These are phyloP conservation scores for Temnothorax unifasciatus DNA, from an alignment of 2,888 invertebrate genomes.

Conservation along the genomic window DNA sequence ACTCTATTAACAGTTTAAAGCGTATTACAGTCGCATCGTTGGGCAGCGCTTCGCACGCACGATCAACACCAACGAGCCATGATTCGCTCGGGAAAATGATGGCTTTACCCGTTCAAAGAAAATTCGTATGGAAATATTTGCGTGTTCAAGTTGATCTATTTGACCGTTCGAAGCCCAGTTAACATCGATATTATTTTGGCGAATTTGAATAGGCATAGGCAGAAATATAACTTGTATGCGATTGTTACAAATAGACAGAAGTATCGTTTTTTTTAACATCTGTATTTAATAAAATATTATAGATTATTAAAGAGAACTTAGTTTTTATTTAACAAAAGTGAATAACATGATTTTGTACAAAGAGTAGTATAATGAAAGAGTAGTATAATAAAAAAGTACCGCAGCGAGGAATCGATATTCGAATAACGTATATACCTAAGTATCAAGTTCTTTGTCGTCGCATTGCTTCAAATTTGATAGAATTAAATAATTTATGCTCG, in stretches of 20 bases:
- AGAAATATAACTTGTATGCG: neutral
- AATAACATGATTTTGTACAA: neutral
- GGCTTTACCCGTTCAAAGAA: slow-evolving; percentile 40
- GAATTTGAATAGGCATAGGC: neutral
- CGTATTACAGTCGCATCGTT: slow-evolving; percentile 76
- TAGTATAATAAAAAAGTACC: neutral
- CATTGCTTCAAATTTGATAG: neutral
- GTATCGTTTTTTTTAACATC: neutral
- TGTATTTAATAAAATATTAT: neutral
- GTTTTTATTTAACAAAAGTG: neutral
- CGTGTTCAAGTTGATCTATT: slow-evolving; percentile 29
- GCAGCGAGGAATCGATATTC: neutral
- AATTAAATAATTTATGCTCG: neutral
- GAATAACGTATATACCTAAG: neutral
- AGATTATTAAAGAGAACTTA: neutral
- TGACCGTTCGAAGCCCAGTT: neutral
- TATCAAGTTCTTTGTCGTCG: neutral
- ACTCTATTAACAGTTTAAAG: slow-evolving; percentile 83
- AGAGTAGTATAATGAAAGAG: neutral
- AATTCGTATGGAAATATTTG: slow-evolving; percentile 18
- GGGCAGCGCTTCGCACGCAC: slow-evolving; percentile 58
- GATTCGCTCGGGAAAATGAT: slow-evolving; percentile 32
- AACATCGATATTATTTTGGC: neutral
- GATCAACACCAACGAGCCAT: slow-evolving; percentile 48
- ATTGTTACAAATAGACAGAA: neutral